phyloP scores from a whole-genome alignment of 2,888 invertebrate genomes.

The Schizaphis graminum region DNA sequence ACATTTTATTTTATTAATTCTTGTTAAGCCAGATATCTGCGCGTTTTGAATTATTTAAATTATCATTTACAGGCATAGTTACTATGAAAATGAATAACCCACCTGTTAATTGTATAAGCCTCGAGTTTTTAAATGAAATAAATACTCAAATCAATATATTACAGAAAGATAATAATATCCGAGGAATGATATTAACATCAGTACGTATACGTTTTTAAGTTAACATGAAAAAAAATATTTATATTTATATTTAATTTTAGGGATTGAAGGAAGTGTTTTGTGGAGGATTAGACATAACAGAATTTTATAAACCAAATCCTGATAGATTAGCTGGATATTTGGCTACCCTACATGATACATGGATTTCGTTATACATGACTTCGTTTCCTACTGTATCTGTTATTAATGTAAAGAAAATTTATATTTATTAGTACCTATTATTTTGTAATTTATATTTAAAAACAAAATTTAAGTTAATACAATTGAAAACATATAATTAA shows the following conservation, averaged over 20 bases:
- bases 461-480: background rate
- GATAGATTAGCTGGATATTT: conserved; percentile 81
- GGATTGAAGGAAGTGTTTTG: conserved; percentile 81
- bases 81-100: conserved; percentile 81
- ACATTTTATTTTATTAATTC: background rate
- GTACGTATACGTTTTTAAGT: conserved; percentile 72
- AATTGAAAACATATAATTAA: background rate
- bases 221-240: background rate
- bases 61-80: conserved; percentile 75
- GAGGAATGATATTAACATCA: conserved; percentile 85
- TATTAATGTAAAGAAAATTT: conserved; percentile 78
- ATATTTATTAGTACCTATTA: background rate
- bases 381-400: conserved; percentile 84
- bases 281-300: conserved; percentile 87
- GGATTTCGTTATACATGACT: conserved; percentile 83
- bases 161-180: conserved; percentile 78
- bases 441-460: background rate
- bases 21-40: background rate
- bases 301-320: conserved; percentile 86
- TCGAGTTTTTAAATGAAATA: conserved; percentile 79
- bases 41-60: background rate
- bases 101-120: conserved; percentile 87
- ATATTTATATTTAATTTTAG: conserved; percentile 71
- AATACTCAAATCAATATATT: conserved; percentile 77
- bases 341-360: conserved; percentile 83